Conservation (phyloP, 2,888 invertebrate genomes). For the Meta bourneti region DNA sequence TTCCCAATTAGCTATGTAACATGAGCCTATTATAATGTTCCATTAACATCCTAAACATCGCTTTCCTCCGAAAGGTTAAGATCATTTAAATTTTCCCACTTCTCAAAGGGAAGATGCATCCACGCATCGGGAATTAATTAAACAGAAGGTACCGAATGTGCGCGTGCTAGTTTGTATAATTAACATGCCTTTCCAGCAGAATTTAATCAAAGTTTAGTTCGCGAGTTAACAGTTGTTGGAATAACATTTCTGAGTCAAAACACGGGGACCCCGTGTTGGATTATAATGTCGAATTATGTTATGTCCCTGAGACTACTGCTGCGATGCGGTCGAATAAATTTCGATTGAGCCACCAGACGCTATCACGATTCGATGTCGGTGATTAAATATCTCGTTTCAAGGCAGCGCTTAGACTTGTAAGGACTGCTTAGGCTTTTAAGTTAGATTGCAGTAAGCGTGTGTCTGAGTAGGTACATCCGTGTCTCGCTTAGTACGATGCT, state of each 20-base stretch:
- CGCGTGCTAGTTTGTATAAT: slow-evolving; percentile 21
- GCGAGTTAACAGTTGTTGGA: slow-evolving; percentile 21
- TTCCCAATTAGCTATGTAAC: slow-evolving; percentile 26
- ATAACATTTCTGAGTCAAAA: slow-evolving; percentile 27
- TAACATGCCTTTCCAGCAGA: slow-evolving; percentile 39
- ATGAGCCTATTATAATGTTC: slow-evolving; percentile 29
- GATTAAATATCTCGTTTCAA: background rate
- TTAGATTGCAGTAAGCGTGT: too few species aligned
- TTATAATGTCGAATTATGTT: background rate
- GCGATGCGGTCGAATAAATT: background rate
- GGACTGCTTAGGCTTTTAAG: background rate
- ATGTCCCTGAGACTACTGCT: background rate
- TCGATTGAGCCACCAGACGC: background rate
- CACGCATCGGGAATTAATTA: slow-evolving; percentile 44
- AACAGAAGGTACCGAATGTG: slow-evolving; percentile 20
- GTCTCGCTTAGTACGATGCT: too few species aligned
- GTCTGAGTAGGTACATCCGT: too few species aligned
- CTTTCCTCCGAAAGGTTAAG: slow-evolving; percentile 24
- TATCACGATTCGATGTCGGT: background rate
- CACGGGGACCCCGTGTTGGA: background rate
- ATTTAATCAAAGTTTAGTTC: slow-evolving; percentile 58
- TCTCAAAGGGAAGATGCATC: slow-evolving; percentile 10
- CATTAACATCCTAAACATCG: slow-evolving; percentile 25
- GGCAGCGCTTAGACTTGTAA: background rate
- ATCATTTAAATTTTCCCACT: slow-evolving; percentile 55